These are phyloP conservation scores for Choristoneura fumiferana DNA, from an alignment of 1,140 invertebrate genomes.

Conservation along the genomic window DNA sequence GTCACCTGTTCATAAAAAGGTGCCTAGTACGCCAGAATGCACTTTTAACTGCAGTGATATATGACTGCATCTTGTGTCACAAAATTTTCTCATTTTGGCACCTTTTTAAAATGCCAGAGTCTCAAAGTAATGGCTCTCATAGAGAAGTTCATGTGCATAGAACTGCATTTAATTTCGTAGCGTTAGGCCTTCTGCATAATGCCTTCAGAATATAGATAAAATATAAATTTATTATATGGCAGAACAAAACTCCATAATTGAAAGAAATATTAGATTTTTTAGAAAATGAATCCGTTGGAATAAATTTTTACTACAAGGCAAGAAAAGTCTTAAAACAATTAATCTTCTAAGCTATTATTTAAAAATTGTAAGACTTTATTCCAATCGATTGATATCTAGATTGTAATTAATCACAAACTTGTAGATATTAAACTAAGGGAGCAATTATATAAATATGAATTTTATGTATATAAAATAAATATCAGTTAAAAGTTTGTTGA, in stretches of 20 bases:
- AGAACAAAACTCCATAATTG: not conserved
- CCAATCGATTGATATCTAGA: not conserved
- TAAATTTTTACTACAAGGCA: no score
- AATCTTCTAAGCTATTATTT: no score
- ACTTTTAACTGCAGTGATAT: no score
- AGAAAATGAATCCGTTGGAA: not conserved
- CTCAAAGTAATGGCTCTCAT: constrained; percentile 2
- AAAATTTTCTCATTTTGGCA: not conserved
- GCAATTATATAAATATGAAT: constrained; percentile 59
- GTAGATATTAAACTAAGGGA: constrained; percentile 71
- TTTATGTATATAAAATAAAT: constrained; percentile 47
- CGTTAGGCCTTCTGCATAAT: constrained; percentile 8
- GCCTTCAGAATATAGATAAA: constrained; percentile 7
- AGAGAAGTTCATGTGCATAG: not conserved
- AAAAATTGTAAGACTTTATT: no score
- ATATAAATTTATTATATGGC: constrained; percentile 12
- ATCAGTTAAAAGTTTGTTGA: not conserved
- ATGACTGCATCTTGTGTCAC: no score
- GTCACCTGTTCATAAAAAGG: no score
- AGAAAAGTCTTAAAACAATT: no score
- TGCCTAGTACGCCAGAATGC: no score
- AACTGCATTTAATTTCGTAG: constrained; percentile 11
- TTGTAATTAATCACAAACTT: constrained; percentile 33
- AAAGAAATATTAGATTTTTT: constrained; percentile 13
- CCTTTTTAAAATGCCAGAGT: not conserved